Conservation (phyloP, 1,140 invertebrate species). For the Cyphomyrmex costatus region DNA sequence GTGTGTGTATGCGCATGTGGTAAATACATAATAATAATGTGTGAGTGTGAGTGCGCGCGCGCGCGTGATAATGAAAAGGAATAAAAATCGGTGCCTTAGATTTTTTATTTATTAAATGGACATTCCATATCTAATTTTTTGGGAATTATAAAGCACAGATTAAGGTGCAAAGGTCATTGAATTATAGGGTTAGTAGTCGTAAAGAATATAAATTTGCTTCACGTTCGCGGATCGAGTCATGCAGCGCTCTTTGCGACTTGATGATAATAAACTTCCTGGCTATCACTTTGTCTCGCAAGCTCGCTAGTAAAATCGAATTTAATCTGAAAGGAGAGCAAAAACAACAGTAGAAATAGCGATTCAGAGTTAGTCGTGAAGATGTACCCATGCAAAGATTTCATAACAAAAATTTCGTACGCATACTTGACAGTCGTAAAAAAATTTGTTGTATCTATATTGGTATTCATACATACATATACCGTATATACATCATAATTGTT, state of each 20-base stretch:
- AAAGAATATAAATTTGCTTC: conserved; percentile 81
- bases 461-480: background rate
- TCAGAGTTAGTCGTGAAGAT: conserved; percentile 40
- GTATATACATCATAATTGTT: background rate
- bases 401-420: background rate
- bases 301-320: conserved; percentile 85
- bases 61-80: background rate
- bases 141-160: conserved; percentile 23
- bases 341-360: conserved; percentile 57
- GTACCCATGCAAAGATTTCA: conserved; percentile 12
- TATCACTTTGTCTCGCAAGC: conserved; percentile 76
- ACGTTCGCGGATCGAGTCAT: conserved; percentile 74
- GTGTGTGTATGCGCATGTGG: too few relatives aligned
- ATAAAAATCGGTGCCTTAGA: background rate
- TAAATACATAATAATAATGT: background rate
- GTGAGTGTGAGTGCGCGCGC: too few relatives aligned
- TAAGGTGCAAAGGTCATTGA: conserved; percentile 70
- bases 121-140: background rate
- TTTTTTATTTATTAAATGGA: background rate
- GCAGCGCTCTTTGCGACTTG: conserved; percentile 78
- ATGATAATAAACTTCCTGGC: conserved; percentile 85
- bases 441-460: conserved; percentile 2
- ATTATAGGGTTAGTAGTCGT: conserved; percentile 75
- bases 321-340: conserved; percentile 78
- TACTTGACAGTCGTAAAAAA: background rate